Percentiles rank a stretch among this genome's conserved stretches.
These are phyloP conservation scores for Parapristionchus giblindavisi DNA, from an alignment of 2,888 invertebrate species.

Conservation along the genomic window DNA sequence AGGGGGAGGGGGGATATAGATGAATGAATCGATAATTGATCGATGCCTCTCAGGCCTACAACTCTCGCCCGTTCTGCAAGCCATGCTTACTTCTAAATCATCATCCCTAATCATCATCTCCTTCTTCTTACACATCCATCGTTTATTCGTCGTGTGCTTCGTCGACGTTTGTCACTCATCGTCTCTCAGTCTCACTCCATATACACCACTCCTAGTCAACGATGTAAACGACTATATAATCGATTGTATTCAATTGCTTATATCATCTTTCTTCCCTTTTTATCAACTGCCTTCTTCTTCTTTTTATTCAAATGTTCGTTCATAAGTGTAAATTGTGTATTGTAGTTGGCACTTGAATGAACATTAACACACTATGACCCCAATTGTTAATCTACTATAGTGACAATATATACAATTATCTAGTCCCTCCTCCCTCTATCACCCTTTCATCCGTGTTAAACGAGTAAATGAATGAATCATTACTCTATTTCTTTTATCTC, in stretches of 20 bases:
- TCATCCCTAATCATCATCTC: not conserved
- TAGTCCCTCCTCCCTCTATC: not conserved
- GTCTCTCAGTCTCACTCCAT: not conserved
- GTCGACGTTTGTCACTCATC: not conserved
- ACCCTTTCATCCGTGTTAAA: too few relatives aligned
- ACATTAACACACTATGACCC: not conserved
- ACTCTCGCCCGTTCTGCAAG: conserved; percentile 22
- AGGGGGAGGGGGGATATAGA: not conserved
- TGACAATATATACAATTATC: not conserved
- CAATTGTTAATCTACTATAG: not conserved
- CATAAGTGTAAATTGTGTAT: not conserved
- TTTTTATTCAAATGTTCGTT: not conserved
- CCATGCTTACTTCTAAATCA: conserved; percentile 20
- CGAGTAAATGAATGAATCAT: conserved; percentile 10
- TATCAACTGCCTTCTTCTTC: not conserved
- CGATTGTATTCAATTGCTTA: conserved; percentile 4
- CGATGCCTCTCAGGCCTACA: not conserved
- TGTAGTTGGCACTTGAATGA: not conserved
- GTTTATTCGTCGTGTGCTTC: not conserved
- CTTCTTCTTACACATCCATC: not conserved
- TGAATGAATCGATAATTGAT: not conserved
- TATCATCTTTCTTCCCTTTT: conserved; percentile 1
- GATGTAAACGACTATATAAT: not conserved
- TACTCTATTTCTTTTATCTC: not conserved
- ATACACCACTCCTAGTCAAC: not conserved